These are phyloP conservation scores for Coremacera marginata DNA, from an alignment of 2,888 invertebrate genomes.

Conservation along the genomic window DNA sequence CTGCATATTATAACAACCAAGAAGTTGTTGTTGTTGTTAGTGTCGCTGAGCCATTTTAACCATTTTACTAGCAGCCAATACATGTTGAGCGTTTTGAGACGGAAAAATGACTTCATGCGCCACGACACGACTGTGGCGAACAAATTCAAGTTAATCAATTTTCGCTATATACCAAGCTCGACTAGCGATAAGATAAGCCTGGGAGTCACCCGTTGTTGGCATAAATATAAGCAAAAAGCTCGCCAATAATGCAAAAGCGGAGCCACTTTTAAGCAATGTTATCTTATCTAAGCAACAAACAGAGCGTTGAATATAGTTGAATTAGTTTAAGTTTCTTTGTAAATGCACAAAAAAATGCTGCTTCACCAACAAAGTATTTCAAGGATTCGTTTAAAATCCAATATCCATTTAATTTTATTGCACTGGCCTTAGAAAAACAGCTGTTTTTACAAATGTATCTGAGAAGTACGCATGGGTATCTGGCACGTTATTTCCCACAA, in stretches of 20 bases:
- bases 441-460: background rate
- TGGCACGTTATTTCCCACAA: constrained; percentile 14
- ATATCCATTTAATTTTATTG: too few species aligned
- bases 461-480: background rate
- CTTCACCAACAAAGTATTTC: background rate
- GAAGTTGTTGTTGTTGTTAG: too few species aligned
- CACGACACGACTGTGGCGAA: background rate
- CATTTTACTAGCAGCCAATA: too few species aligned
- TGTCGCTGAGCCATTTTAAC: too few species aligned
- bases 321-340: background rate
- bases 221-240: background rate
- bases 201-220: background rate
- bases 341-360: background rate
- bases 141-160: background rate
- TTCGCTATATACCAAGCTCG: background rate
- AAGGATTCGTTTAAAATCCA: too few species aligned
- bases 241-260: too few species aligned
- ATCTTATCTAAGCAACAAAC: too few species aligned
- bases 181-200: background rate
- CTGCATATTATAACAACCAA: too few species aligned
- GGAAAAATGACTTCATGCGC: too few species aligned
- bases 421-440: background rate
- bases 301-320: too few species aligned
- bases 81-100: too few species aligned
- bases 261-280: too few species aligned